These are phyloP conservation scores for Dendropsophus ebraccatus DNA, from an alignment of 2,113 vertebrate species.

Conservation along the genomic window DNA sequence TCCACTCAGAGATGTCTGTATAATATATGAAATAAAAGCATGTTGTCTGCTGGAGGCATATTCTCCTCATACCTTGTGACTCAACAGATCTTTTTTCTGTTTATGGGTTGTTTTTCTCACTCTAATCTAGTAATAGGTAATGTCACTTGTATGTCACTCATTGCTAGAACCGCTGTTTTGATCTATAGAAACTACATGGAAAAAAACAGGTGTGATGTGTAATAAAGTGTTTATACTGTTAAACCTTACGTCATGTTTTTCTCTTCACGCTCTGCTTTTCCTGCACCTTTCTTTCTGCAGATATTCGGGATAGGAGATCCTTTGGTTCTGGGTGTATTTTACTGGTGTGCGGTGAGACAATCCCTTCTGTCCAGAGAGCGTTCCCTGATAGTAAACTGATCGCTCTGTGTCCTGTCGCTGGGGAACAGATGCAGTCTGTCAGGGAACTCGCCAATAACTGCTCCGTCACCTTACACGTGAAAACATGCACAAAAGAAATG, in stretches of 20 bases:
- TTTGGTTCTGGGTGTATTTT: not conserved
- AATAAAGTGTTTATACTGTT: slow-evolving; percentile 53
- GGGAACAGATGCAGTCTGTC: too few species aligned
- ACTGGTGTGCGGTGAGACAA: not conserved
- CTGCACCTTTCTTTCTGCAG: not conserved
- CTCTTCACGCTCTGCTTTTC: slow-evolving; percentile 11
- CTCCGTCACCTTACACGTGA: too few species aligned
- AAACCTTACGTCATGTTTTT: slow-evolving; percentile 24
- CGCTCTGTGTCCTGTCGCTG: too few species aligned
- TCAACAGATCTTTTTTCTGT: slow-evolving; percentile 31
- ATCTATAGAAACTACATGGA: slow-evolving; percentile 46
- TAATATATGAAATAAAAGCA: slow-evolving; percentile 60
- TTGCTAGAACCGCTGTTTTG: slow-evolving; percentile 48
- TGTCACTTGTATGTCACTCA: slow-evolving; percentile 51
- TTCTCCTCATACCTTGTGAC: slow-evolving; percentile 55
- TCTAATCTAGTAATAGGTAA: slow-evolving; percentile 41
- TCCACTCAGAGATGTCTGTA: slow-evolving; percentile 55
- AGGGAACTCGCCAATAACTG: too few species aligned
- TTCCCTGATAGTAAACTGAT: too few species aligned
- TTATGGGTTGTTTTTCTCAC: slow-evolving; percentile 9
- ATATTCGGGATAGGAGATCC: not conserved
- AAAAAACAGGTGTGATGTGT: slow-evolving; percentile 52
- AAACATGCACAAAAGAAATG: too few species aligned
- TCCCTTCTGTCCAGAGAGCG: too few species aligned
- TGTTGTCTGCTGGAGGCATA: slow-evolving; percentile 57